Conservation (phyloP, 1,140 invertebrate species). For the Homarus americanus region DNA sequence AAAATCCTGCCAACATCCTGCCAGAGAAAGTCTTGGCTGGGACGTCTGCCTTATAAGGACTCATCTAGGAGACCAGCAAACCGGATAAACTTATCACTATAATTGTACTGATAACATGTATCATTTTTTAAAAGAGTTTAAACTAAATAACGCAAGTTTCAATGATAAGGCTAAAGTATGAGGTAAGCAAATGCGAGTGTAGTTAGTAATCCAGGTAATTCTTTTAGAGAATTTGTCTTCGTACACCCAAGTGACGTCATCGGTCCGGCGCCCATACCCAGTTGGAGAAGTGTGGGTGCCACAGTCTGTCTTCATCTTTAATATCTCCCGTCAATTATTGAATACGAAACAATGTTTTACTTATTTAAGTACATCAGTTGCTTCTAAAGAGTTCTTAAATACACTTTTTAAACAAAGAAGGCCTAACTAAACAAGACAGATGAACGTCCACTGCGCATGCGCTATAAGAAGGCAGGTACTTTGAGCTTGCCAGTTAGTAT, state of each 20-base stretch:
- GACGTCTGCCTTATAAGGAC: conserved; percentile 55
- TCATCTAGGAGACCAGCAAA: conserved; percentile 28
- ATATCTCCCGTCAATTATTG: background rate
- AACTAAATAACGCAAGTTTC: too few relatives aligned
- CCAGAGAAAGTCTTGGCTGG: conserved; percentile 48
- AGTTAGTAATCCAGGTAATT: too few relatives aligned
- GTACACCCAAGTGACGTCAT: conserved; percentile 21
- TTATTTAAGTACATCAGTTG: background rate
- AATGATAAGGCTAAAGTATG: too few relatives aligned
- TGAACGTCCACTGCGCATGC: conserved; percentile 8
- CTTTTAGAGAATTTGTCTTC: background rate
- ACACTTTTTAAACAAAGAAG: background rate
- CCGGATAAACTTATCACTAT: conserved; percentile 38
- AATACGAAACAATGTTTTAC: background rate
- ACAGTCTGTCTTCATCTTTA: background rate
- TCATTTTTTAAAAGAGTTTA: too few relatives aligned
- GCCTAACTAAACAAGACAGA: background rate
- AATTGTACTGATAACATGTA: too few relatives aligned
- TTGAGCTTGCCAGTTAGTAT: background rate
- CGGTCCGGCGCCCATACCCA: conserved; percentile 32
- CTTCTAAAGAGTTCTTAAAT: too few relatives aligned
- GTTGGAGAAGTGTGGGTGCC: conserved; percentile 12
- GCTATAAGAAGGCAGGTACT: conserved; percentile 9
- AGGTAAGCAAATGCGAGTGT: too few relatives aligned
- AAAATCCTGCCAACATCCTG: conserved; percentile 55